Evolutionary conservation across 2,797 vertebrate species (phyloP), one percentile per base, ranked within the genome.

Genomic region (Sebastes reedi): DNA sequence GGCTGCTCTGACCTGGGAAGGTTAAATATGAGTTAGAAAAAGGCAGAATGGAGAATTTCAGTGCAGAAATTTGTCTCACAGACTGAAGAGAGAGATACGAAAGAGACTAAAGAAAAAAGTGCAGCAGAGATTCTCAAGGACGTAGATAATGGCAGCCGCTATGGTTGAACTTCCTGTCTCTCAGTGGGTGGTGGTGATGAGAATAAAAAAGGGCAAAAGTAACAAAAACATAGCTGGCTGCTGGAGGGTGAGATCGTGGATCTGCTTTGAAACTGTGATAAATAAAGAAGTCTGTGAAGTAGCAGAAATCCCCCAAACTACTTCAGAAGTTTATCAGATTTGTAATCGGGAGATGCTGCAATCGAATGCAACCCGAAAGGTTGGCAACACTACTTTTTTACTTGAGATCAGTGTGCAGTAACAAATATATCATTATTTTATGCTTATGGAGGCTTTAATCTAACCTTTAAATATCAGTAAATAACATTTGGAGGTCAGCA

Each of bases 31-130:
- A 27, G 52, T 61, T 56, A 65, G 52, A 60, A 29, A 61, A 74
- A 22, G 8, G n/a, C 25, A 77, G 62, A 50, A 32, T 2, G 11
- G 30, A 71, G 22, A 13, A 20, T 24, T 62, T 66, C 20, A 11
- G 4, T 24, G 39, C 42, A 65, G 78, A 67, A 27, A 54, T 29
- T 7, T 22, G 7, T 58, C 32, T 72, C 67, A 74, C 1, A 59
- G 46, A 50, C 46, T 95, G 93, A 83, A 46, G n/a, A 95, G 93
- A 89, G 55, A 93, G 73, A 67, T 1, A 59, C 1, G 36, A 46
- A 62, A 58, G 22, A 54, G n/a, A 25, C 18, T 11, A 72, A 60
- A 88, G 30, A 18, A 67, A n/a, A 61, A 71, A 77, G 67, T 27
- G 70, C 66, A 79, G 76, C 62, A 65, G 52, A 39, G 52, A 71